A percentile compares a stretch with the other conserved stretches of the same genome.
These are phyloP conservation scores for Neogobius melanostomus DNA, from an alignment of 2,113 vertebrate genomes.

Conservation along the genomic window DNA sequence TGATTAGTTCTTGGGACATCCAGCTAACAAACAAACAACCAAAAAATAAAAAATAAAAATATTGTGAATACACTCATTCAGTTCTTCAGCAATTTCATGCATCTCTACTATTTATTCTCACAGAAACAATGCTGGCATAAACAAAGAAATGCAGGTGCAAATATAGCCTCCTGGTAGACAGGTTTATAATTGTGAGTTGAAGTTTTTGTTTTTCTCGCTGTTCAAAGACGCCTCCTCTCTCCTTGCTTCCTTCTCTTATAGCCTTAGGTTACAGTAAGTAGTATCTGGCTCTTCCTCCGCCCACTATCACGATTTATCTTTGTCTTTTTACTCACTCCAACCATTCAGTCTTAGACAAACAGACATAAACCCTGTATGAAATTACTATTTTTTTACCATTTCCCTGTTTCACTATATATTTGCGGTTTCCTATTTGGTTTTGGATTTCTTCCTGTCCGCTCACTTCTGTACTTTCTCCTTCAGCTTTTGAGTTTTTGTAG, in stretches of 20 bases:
- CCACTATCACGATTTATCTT: background rate
- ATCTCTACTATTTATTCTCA: background rate
- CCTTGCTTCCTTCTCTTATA: conserved; percentile 2
- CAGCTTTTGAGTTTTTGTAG: conserved; percentile 1
- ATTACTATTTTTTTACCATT: background rate
- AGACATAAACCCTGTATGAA: conserved; percentile 2
- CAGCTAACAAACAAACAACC: background rate
- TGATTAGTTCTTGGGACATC: too few relatives aligned
- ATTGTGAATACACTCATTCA: background rate
- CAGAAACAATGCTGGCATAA: background rate
- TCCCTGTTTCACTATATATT: conserved; percentile 3
- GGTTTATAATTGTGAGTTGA: conserved; percentile 1
- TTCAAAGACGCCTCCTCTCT: conserved; percentile 30
- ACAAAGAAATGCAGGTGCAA: conserved; percentile 1
- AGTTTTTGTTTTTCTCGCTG: conserved; percentile 22
- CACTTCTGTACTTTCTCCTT: background rate
- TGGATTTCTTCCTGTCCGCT: background rate
- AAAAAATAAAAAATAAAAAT: background rate
- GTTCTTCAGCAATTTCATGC: background rate
- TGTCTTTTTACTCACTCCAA: conserved; percentile 3
- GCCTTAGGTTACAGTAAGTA: conserved; percentile 31
- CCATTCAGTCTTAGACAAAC: conserved; percentile 13
- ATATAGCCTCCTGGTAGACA: background rate
- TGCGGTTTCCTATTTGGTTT: background rate
- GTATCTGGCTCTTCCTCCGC: conserved; percentile 14